Percentiles rank a stretch among this genome's conserved stretches.
Evolutionary conservation across 2,888 invertebrate species (phyloP).

Genomic region (Petrolisthes cinctipes): DNA sequence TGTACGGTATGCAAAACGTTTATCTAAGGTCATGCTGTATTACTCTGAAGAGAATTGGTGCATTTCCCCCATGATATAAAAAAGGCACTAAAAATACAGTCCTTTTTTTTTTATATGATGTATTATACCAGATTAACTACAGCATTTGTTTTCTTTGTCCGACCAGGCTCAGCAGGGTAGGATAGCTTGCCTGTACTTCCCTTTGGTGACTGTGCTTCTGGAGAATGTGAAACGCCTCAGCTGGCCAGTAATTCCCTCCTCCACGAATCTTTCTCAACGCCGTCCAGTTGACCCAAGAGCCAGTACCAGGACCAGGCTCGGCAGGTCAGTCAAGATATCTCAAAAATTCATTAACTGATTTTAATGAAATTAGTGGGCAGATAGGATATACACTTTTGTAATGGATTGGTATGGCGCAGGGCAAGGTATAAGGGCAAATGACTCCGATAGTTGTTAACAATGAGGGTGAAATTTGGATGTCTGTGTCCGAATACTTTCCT

Average conservation of each 20-base stretch:
- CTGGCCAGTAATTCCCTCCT: constrained; percentile 67
- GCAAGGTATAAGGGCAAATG: background rate
- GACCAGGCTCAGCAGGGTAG: constrained; percentile 80
- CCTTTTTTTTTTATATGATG: no score
- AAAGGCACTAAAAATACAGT: no score
- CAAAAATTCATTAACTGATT: constrained; percentile 32
- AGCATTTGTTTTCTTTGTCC: no score
- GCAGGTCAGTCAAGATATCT: constrained; percentile 40
- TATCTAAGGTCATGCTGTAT: no score
- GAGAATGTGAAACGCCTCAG: constrained; percentile 86
- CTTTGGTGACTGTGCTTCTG: constrained; percentile 88
- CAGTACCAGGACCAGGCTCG: constrained; percentile 69
- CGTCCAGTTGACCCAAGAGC: constrained; percentile 71
- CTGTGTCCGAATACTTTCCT: no score
- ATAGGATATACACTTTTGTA: background rate
- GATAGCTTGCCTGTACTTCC: constrained; percentile 90
- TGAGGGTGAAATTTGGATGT: no score
- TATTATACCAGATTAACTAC: no score
- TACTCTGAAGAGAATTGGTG: no score
- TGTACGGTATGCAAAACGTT: no score
- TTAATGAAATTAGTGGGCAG: background rate
- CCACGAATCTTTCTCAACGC: constrained; percentile 73
- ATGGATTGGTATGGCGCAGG: background rate
- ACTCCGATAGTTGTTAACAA: no score
- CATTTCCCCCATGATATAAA: no score